Evolutionary conservation across 2,113 vertebrate genomes (phyloP), one percentile per base, ranked within the genome.

Genomic region (Gulo gulo): DNA sequence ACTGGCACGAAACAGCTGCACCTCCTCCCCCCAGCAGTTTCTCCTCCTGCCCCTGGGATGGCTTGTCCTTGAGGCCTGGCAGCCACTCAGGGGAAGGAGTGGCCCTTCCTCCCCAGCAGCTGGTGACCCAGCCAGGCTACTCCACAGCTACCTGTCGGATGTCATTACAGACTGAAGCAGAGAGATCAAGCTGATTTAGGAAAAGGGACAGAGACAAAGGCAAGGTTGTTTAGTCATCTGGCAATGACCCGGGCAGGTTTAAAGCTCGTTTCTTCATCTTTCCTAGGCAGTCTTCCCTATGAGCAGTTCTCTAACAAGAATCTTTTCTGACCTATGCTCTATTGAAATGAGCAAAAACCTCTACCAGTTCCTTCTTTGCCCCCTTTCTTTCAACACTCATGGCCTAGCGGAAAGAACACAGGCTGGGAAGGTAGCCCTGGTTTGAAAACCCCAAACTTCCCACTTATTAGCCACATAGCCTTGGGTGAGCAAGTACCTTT

Each of bases 91-190:
- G 52, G 29, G 94, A 97, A 96, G 98, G 95, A 97, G 73, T 39
- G 95, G 98, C 98, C 98, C 96, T 94, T 65, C 61, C 47, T 98
- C 97, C 50, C 96, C 94, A 97, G 98, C 98, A 97, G 96, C 98
- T 97, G 98, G 98, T 98, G 99, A 99, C 98, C 99, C 89, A 94
- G 98, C 96, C 63, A 91, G 97, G 98, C 98, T 98, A 92, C 97
- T 98, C 98, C 98, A 98, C 98, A 98, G 98, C 97, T 99, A 99
- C 98, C 98, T 99, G 99, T 99, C 99, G 95, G 98, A 97, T 98
- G 98, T 98, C 98, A 98, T 99, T 98, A 99, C 91, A 80, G 94
- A 74, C 81, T 87, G 87, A 93, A 98, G 96, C 69, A 82, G 98
- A 97, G 97, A 98, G 93, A 97, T 95, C 95, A 98, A 99, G 98